Percentiles rank a stretch among this genome's conserved stretches.
Evolutionary conservation across 2,888 invertebrate genomes (phyloP).

Genomic region (Eristalis intricaria): DNA sequence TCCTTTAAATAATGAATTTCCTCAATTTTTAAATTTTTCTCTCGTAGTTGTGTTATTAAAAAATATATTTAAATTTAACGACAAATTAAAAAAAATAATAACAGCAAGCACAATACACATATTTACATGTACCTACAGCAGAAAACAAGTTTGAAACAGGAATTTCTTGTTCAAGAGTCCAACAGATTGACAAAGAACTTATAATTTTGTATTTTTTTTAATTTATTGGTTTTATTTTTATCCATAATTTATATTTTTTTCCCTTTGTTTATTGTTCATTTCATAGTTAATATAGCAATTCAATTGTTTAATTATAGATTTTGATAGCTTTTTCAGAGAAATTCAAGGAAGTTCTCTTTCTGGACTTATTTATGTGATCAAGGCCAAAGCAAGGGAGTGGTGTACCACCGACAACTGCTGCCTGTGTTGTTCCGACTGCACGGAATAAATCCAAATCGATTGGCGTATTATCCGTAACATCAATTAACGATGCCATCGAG

Average conservation of each 20-base stretch:
- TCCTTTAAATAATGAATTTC: conserved; percentile 56
- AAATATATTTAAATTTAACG: conserved; percentile 68
- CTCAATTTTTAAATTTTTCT: conserved; percentile 41
- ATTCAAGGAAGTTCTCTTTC: conserved; percentile 96
- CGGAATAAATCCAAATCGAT: conserved; percentile 79
- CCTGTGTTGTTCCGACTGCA: conserved; percentile 55
- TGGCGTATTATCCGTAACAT: conserved; percentile 86
- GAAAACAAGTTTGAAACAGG: conserved; percentile 54
- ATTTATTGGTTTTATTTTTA: conserved; percentile 29
- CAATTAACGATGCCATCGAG: conserved; percentile 90
- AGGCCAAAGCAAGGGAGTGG: conserved; percentile 95
- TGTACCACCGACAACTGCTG: conserved; percentile 82
- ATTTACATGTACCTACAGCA: conserved; percentile 70
- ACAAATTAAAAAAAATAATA: conserved; percentile 60
- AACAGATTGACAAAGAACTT: conserved; percentile 55
- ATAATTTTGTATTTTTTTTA: conserved; percentile 15
- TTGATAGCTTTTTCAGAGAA: conserved; percentile 99
- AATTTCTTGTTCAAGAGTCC: conserved; percentile 53
- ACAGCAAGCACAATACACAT: conserved; percentile 70
- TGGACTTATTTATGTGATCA: conserved; percentile 98
- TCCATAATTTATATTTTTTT: conserved; percentile 24
- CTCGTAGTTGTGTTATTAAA: conserved; percentile 61
- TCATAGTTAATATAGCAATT: conserved; percentile 57
- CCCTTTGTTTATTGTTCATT: conserved; percentile 33
- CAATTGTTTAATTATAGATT: conserved; percentile 93